Percentiles rank a stretch among this genome's conserved stretches.
These are phyloP conservation scores for Hesperia comma DNA, from an alignment of 2,888 invertebrate species.

Conservation along the genomic window DNA sequence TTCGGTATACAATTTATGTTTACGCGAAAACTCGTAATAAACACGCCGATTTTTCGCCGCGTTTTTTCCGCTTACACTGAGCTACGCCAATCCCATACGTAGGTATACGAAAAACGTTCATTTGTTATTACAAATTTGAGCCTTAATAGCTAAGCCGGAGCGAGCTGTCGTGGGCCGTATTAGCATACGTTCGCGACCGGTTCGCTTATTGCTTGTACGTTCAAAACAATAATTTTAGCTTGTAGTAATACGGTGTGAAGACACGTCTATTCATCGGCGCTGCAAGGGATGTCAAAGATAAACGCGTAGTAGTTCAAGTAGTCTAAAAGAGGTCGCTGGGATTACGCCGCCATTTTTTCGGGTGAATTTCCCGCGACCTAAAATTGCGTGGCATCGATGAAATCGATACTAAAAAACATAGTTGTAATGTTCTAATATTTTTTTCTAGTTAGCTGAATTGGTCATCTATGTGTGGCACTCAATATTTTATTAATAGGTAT, in stretches of 20 bases:
- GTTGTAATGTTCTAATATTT: too few relatives aligned
- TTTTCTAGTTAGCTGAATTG: too few relatives aligned
- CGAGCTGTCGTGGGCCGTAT: background rate
- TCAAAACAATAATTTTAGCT: conserved; percentile 35
- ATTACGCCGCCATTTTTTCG: too few relatives aligned
- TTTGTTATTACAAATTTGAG: background rate
- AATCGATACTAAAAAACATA: too few relatives aligned
- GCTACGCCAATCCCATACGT: background rate
- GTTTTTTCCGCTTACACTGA: too few relatives aligned
- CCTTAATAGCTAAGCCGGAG: background rate
- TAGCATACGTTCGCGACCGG: conserved; percentile 17
- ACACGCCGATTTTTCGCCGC: too few relatives aligned
- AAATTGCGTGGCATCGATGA: too few relatives aligned
- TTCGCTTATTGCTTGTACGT: conserved; percentile 13
- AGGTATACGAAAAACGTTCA: background rate
- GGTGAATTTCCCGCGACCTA: too few relatives aligned
- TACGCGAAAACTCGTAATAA: too few relatives aligned
- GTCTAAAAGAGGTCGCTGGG: background rate
- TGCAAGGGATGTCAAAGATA: conserved; percentile 22
- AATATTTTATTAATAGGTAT: too few relatives aligned
- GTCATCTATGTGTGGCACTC: too few relatives aligned
- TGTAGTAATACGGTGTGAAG: conserved; percentile 26
- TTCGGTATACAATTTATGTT: too few relatives aligned
- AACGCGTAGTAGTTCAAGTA: conserved; percentile 7
- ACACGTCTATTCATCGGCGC: conserved; percentile 32